Evolutionary conservation across 2,888 invertebrate species (phyloP), one percentile per base, ranked within the genome.

Genomic region (Drosophila atripex): DNA sequence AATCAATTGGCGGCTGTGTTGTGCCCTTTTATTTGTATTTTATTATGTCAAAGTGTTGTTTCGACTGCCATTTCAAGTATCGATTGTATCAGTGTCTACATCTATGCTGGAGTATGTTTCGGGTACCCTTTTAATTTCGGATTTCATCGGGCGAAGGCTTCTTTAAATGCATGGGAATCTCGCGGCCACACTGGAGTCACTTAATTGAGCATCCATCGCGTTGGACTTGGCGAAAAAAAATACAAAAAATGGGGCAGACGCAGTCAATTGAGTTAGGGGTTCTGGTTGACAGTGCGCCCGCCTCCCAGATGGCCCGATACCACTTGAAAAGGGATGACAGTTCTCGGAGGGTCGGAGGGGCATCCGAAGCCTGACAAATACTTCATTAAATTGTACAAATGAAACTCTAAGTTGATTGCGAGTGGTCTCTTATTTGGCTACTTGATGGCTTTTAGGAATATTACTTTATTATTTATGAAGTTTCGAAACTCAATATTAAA

Each of bases 11-110:
- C 51, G 41, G 21, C 50, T 53, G 41, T 64, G 47, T 43, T 54
- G 23, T 70, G 46, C 57, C 73, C 54, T 71, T 83, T 76, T 73
- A 78, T 76, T 78, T 76, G 69, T 72, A 78, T 84, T 80, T 80
- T 84, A 84, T 83, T 78, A 70, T 60, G 60, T 70, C 71, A 69
- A 78, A 76, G 83, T 83, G 74, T 73, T 86, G 73, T 76, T 83
- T 73, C 73, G 76, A 86, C 75, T 83, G 74, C 63, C 80, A 73
- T 76, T 80, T 71, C 54, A 65, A 73, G 78, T 76, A 68, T 61
- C 55, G 71, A 39, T 66, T 69, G 61, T 63, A 52, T 41, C 18
- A 51, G 41, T 53, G 30, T 46, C 50, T 52, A 56, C 9, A 50
- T 59, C 14, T 51, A n/a, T 41, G 46, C 47, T n/a, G 9, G 41